Evolutionary conservation across 2,888 invertebrate species (phyloP), one percentile per base, ranked within the genome.

Genomic region (Drosophila hamatofila): DNA sequence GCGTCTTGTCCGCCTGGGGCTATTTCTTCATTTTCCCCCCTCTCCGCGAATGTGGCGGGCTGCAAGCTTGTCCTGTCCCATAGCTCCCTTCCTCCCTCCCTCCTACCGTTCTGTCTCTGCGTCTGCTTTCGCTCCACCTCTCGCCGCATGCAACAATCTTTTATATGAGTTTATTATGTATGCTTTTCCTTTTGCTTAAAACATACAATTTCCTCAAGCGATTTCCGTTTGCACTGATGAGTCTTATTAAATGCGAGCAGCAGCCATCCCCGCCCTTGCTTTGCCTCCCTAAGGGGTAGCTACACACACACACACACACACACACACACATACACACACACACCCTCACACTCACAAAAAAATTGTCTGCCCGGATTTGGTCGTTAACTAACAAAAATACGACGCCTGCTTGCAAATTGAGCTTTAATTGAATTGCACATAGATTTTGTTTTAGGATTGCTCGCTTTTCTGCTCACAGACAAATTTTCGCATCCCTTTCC

Each of bases 141-240:
- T n/a, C n/a, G 18, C 65, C 70, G 76, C 73, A 68, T 87, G 89
- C 87, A 85, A 86, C 86, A 85, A 85, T 87, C 86, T 90, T 89
- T 89, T 90, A 86, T 90, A 90, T 83, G 88, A 88, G 83, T 88
- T 89, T 88, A 88, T 88, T 88, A 88, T 88, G 83, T 81, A 83
- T 83, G 75, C 78, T 77, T 78, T 78, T 69, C 78, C 82, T 82
- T 79, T 82, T 79, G 82, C 89, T 84, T 78, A 79, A 88, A 89
- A 88, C 88, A 88, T 82, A 90, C 89, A 90, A 88, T 89, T 90
- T 90, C 88, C 90, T 86, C 84, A 76, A 88, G 90, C 89, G 83
- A 81, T 90, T 90, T 89, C 89, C 89, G 82, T 88, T 81, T 81
- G 80, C 83, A 79, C 82, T 89, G 86, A 90, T 89, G 87, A 87